These are phyloP conservation scores for Adelges cooleyi DNA, from an alignment of 1,140 invertebrate genomes.

Conservation along the genomic window DNA sequence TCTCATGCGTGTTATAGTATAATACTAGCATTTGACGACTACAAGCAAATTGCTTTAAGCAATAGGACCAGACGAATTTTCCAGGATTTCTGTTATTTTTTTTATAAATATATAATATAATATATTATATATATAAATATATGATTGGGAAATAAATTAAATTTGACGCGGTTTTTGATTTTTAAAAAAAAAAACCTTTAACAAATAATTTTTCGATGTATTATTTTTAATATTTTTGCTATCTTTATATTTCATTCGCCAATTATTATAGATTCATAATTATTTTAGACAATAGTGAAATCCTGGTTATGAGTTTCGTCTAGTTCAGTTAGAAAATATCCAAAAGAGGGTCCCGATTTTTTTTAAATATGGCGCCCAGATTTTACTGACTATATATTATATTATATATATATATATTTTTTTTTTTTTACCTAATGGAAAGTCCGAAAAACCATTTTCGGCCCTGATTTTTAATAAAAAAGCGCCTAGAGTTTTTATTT, in stretches of 20 bases:
- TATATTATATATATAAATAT: too few relatives aligned
- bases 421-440: constrained; percentile 19
- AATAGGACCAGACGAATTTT: neutral
- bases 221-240: too few relatives aligned
- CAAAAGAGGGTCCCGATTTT: constrained; percentile 20
- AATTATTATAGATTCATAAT: neutral
- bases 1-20: neutral
- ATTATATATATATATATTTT: neutral
- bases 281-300: too few relatives aligned
- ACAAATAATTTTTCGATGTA: too few relatives aligned
- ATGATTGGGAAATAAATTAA: too few relatives aligned
- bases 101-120: too few relatives aligned
- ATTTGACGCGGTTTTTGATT: too few relatives aligned
- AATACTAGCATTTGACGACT: neutral
- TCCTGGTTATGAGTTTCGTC: constrained; percentile 6
- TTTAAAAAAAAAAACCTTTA: too few relatives aligned
- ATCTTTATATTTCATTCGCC: too few relatives aligned
- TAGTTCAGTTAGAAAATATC: constrained; percentile 9
- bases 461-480: constrained; percentile 29
- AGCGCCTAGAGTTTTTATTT: constrained; percentile 21
- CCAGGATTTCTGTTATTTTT: constrained; percentile 7
- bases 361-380: constrained; percentile 25
- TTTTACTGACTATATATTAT: neutral
- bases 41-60: neutral
- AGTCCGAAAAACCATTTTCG: constrained; percentile 26